Evolutionary conservation across 2,888 invertebrate genomes (phyloP), one percentile per base, ranked within the genome.

Genomic region (Patella pellucida): DNA sequence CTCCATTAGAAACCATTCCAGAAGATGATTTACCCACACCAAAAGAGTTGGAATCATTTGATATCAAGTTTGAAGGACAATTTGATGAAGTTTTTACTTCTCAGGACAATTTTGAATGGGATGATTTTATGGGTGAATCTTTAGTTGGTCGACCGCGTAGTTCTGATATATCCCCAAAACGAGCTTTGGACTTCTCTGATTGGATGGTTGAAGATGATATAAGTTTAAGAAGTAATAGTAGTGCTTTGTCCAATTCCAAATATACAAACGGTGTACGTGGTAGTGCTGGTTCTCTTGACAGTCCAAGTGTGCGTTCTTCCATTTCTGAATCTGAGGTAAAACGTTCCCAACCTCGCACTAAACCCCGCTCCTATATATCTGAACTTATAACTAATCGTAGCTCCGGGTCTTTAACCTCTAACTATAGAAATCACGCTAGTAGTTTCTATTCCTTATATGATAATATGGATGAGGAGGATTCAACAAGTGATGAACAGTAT

Each of bases 121-220:
- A 88, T 79, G 88, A 88, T 76, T 85, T 85, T 72, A 85, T 84
- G 54, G 87, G 85, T 9, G 86, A 86, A 68, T 81, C 86, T 16
- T 80, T 88, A 62, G 82, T 87, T 9, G 86, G 87, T 9, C 76
- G 78, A 72, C 86, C 85, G 9, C 68, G 80, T 31, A 79, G 80
- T 69, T 80, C 82, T 52, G 83, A 82, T 52, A 79, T 81, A 11
- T 80, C 81, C 2, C 78, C 81, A 3, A 74, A 71, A 62, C 51
- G 71, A 19, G 73, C 71, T 69, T 73, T 77, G 27, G 76, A 78
- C 52, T 72, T 80, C 69, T 76, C 79, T 70, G 79, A 82, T 51
- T 80, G 80, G 82, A 72, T 75, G n/a, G 31, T 80, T 19, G 81
- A 81, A 50, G 19, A 71, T 11, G 81, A 81, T 62, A 72, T 75